Conservation (phyloP, 2,797 vertebrate genomes). For the Naso thynnoides region DNA sequence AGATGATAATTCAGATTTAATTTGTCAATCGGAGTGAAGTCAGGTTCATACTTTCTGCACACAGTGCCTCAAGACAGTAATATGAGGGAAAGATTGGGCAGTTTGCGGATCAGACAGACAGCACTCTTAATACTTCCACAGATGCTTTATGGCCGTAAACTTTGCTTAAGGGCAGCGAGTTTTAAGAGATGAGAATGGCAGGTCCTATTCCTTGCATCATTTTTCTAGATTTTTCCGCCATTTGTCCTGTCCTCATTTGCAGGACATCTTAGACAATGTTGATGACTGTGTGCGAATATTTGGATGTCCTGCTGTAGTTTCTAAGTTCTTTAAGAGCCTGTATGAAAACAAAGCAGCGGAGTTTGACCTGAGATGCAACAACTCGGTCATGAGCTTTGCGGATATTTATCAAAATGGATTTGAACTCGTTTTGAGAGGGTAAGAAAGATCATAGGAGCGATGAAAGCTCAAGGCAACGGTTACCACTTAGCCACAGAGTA, state of each 20-base stretch:
- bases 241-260: constrained; percentile 1
- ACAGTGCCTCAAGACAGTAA: neutral
- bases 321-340: constrained; percentile 14
- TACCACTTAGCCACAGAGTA: neutral
- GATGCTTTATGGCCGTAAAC: constrained; percentile 12
- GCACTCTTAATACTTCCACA: constrained; percentile 27
- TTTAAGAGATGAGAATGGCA: constrained; percentile 15
- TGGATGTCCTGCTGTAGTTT: constrained; percentile 25
- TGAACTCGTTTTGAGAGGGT: neutral
- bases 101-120: neutral
- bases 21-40: neutral
- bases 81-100: neutral
- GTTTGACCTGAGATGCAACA: constrained; percentile 4
- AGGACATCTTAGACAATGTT: constrained; percentile 12
- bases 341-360: constrained; percentile 10
- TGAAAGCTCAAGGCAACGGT: neutral
- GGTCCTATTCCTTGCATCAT: constrained; percentile 1
- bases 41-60: neutral
- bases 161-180: constrained; percentile 10
- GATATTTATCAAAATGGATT: constrained; percentile 25
- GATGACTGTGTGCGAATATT: constrained; percentile 30
- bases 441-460: constrained; percentile 1
- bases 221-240: constrained; percentile 40
- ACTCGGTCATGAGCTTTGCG: constrained; percentile 3
- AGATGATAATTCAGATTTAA: neutral